Conservation (phyloP, 2,888 invertebrate species). For the Oligia latruncula region DNA sequence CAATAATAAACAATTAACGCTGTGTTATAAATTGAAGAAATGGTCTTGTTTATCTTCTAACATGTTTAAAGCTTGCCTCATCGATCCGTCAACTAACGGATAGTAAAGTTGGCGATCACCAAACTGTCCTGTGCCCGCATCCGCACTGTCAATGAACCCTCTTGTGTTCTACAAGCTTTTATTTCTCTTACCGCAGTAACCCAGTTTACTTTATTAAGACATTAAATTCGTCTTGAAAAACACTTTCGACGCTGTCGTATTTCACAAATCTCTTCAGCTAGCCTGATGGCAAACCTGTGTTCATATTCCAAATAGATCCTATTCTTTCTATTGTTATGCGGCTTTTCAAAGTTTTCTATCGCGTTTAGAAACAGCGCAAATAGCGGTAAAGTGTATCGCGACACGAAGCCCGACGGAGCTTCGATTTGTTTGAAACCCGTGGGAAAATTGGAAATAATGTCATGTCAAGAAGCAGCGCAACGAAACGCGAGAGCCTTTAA, state of each 20-base stretch:
- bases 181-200: conserved; percentile 51
- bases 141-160: conserved; percentile 58
- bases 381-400: conserved; percentile 52
- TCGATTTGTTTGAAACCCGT: conserved; percentile 67
- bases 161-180: conserved; percentile 52
- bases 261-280: conserved; percentile 33
- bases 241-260: conserved; percentile 36
- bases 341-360: conserved; percentile 47
- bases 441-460: conserved; percentile 71
- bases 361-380: conserved; percentile 47
- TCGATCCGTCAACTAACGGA: conserved; percentile 46
- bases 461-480: conserved; percentile 73
- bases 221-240: conserved; percentile 48
- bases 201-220: conserved; percentile 50
- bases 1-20: neutral
- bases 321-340: conserved; percentile 35
- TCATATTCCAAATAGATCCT: conserved; percentile 38
- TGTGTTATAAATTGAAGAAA: neutral
- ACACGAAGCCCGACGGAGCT: conserved; percentile 35
- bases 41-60: neutral
- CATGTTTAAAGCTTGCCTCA: conserved; percentile 8
- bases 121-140: conserved; percentile 46
- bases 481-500: conserved; percentile 80
- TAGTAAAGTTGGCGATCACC: conserved; percentile 43
- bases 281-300: conserved; percentile 36